Base-by-base conservation (phyloP, 2,113 vertebrate species). In the Barbus barbus region DNA sequence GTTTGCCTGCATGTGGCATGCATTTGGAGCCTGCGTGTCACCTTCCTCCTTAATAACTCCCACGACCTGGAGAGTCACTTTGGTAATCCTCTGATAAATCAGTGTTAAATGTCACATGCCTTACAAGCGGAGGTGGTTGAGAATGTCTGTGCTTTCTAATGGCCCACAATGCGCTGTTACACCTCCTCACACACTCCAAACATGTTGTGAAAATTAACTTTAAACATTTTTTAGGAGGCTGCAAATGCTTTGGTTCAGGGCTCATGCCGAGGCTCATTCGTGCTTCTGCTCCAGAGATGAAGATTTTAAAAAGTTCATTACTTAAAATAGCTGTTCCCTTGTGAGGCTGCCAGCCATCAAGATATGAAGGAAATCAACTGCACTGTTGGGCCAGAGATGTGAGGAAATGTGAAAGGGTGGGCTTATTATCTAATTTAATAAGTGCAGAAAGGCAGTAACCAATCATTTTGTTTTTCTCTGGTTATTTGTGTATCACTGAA, bases 81-180 rank as follows among this genome's bases (percentile, higher is more conserved):
- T 75, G 83, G 46, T 83, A 84, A 84, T 84, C 38, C 79, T 56
- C 48, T 74, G 53, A 83, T 87, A 85, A 87, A 87, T 85, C 86
- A 85, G 69, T 87, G 84, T 84, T 74, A 86, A 82, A 84, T 86
- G 78, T 86, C 87, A 84, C 3, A 2, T 11, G 44, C 67, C 78
- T 61, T 76, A 72, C 12, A 72, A 67, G 12, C 73, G 9, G 38
- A 26, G n/a, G 53, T 60, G 67, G 65, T 33, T 74, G 76, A 74
- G 41, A 63, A 58, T 60, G 26, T 63, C 31, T 51, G 58, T 71
- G 56, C 75, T 33, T 78, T 73, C 87, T 41, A 16, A 53, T 71
- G 12, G 11, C 69, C 5, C 24, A 31, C 38, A 60, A 24, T 36
- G 13, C 16, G 26, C 5, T 1, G 44, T 75, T 31, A 53, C n/a